Base-by-base conservation (phyloP, 2,113 vertebrate genomes). In the Saimiri boliviensis region DNA sequence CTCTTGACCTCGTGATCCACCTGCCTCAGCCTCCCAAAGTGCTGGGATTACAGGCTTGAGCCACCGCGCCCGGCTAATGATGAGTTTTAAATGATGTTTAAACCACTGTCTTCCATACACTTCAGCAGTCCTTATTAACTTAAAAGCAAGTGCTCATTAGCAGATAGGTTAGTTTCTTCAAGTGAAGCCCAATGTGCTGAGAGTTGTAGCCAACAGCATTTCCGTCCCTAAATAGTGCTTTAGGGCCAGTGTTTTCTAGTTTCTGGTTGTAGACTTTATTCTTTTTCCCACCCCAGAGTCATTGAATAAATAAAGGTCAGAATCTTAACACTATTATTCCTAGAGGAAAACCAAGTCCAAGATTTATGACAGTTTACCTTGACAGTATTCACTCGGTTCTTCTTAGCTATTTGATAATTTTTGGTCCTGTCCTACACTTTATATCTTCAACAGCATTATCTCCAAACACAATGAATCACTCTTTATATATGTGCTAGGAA, bases 61-160 rank as follows among this genome's bases (percentile, higher is more conserved):
- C n/a, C n/a, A n/a, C n/a, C n/a, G n/a, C n/a, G n/a, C n/a, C n/a
- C n/a, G n/a, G n/a, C n/a, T 92, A 94, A 97, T 96, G 54, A 80
- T 90, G 42, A 79, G 54, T 96, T 91, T 83, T 63, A 23, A 85
- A 84, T 66, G 60, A 89, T 93, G 35, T 89, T 96, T 90, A 86
- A 95, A 68, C 49, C 42, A 86, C 13, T 47, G 9, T 84, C 23
- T 92, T 93, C 45, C 37, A 73, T 73, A 93, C 9, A 77, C 42
- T 89, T 91, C 79, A 35, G 4, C 25, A 54, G 56, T 71, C 16
- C 37, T 25, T 45, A 6, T 80, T 47, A 74, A 60, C 42, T 85
- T 17, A n/a, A 40, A 92, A 68, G 56, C 12, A 92, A 45, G 79
- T 49, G 27, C 37, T 86, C 47, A 90, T 92, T 81, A 93, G 20